Base-by-base conservation (phyloP, 2,113 vertebrate species). In the Podarcis cretensis region DNA sequence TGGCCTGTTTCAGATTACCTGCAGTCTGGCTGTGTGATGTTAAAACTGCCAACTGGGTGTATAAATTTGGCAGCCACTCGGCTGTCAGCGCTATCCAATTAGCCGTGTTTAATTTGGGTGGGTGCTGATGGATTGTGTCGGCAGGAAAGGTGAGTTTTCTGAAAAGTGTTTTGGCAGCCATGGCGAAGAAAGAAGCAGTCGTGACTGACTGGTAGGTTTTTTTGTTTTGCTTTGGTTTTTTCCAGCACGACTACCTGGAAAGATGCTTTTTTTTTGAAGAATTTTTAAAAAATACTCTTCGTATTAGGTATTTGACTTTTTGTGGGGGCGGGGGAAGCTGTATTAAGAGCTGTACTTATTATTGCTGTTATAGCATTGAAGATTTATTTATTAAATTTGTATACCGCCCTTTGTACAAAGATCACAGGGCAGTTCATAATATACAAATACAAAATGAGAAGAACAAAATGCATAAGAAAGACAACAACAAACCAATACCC, bases 71-170 rank as follows among this genome's bases (percentile, higher is more conserved):
- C 88, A 82, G 93, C 93, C 63, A 83, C 89, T 92, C 94, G 91
- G 96, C 96, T 96, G 95, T 98, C 98, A 96, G 96, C 97, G 90
- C 95, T 79, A 97, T 90, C 95, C 97, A 97, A 97, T 98, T 97
- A 98, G 90, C 90, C 91, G 91, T 90, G 90, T 95, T 97, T 96
- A 97, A 96, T 96, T 96, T 96, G 63, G 84, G 95, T 95, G 96
- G 95, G 94, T 3, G 93, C 94, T 97, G 97, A 98, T 92, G 94
- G 96, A 84, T 96, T 74, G 71, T 91, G 92, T 95, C 95, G 95
- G 96, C 96, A 96, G 96, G 91, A 95, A 94, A 97, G 93, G 92
- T 92, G 92, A 96, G 94, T 95, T 94, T 95, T 93, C 93, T 96
- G 93, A 93, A 94, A 97, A 96, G 93, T 96, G 96, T 92, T 94